Conservation (phyloP, 2,888 invertebrate species). For the Timema podura region DNA sequence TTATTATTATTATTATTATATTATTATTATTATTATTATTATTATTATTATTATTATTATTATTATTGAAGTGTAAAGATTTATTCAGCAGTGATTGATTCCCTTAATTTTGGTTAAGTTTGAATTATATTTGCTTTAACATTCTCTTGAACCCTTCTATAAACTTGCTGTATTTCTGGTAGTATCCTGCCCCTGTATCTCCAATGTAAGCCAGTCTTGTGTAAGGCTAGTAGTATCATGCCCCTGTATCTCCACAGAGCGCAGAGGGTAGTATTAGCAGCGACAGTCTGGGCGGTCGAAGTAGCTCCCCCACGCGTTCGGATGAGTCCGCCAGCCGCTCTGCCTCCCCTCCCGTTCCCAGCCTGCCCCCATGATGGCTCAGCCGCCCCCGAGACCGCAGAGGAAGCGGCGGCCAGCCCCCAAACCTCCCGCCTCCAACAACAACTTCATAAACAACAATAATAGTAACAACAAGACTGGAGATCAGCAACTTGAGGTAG, state of each 20-base stretch:
- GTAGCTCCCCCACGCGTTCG: constrained; percentile 57
- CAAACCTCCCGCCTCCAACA: constrained; percentile 38
- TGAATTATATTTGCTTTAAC: background rate
- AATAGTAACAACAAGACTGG: no score
- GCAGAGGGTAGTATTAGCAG: constrained; percentile 48
- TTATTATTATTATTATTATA: no score
- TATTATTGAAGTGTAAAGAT: no score
- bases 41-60: no score
- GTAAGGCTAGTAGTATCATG: background rate
- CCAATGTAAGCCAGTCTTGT: no score
- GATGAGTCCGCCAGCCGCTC: constrained; percentile 46
- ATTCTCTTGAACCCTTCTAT: background rate
- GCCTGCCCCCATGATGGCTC: constrained; percentile 29
- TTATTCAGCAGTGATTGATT: no score
- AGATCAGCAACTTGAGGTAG: no score
- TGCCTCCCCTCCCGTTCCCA: constrained; percentile 36
- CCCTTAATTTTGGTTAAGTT: no score
- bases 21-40: no score
- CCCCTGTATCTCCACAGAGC: constrained; percentile 36
- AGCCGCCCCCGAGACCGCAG: constrained; percentile 25
- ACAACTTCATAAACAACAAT: background rate
- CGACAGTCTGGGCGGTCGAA: constrained; percentile 48
- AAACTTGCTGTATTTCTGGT: background rate
- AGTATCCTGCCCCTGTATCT: background rate
- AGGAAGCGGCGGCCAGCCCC: constrained; percentile 33